These are phyloP conservation scores for Virgularia gustaviana DNA, from an alignment of 92 coral and sea anemone species.

Conservation along the genomic window DNA sequence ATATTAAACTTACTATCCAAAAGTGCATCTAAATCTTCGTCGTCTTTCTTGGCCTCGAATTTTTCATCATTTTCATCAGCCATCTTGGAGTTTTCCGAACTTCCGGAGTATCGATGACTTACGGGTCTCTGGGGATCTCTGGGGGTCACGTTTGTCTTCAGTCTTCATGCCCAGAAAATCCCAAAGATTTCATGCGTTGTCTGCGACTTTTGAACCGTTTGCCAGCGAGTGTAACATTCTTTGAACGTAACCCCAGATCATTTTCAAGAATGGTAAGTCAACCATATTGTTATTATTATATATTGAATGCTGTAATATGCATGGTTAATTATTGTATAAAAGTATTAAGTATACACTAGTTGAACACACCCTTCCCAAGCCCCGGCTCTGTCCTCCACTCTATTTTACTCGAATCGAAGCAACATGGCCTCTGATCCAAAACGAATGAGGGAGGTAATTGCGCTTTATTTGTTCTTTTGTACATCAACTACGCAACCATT, in stretches of 20 bases:
- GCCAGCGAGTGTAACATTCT: too few relatives aligned
- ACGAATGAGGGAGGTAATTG: slow-evolving; percentile 21
- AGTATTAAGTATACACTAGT: neutral
- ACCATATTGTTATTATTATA: neutral
- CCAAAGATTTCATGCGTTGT: too few relatives aligned
- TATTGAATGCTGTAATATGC: neutral
- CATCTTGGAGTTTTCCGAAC: slow-evolving; percentile 62
- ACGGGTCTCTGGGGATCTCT: too few relatives aligned
- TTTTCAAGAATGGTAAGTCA: slow-evolving; percentile 34
- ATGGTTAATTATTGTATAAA: neutral
- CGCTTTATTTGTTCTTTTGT: neutral
- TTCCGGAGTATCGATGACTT: too few relatives aligned
- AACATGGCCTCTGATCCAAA: slow-evolving; percentile 36
- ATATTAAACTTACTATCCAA: slow-evolving; percentile 71
- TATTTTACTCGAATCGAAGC: neutral
- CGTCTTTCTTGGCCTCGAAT: slow-evolving; percentile 32
- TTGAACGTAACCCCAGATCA: neutral
- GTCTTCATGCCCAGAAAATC: too few relatives aligned
- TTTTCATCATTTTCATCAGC: slow-evolving; percentile 67
- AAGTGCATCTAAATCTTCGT: slow-evolving; percentile 78
- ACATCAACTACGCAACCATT: too few relatives aligned
- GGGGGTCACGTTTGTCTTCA: too few relatives aligned
- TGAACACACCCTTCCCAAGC: neutral
- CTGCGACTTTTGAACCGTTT: too few relatives aligned
- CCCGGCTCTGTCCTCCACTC: neutral